Conservation (phyloP, 2,113 vertebrate species). For the Mastomys natalensis region DNA sequence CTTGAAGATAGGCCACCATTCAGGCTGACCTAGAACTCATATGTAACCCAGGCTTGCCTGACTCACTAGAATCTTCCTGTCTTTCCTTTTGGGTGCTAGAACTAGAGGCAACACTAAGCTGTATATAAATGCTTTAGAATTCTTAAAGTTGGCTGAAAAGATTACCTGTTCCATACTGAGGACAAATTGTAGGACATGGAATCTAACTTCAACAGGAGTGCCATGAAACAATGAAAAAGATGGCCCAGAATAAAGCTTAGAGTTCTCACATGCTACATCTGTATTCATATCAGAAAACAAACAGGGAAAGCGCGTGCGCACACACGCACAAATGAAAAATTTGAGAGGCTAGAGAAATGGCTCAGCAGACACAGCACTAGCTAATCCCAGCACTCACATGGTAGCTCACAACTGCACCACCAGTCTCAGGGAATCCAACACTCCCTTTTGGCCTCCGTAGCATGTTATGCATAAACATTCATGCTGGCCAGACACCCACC, state of each 20-base stretch:
- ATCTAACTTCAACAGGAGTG: not conserved
- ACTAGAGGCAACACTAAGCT: not conserved
- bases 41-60: not conserved
- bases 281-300: conserved; percentile 21
- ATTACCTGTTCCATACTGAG: not conserved
- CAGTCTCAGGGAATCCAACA: not conserved
- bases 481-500: not conserved
- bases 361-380: not conserved
- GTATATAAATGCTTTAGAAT: not conserved
- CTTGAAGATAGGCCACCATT: not conserved
- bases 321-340: not conserved
- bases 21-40: not conserved
- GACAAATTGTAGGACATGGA: conserved; percentile 14
- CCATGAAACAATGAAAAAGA: not conserved
- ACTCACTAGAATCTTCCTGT: not conserved
- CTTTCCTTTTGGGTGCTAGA: not conserved
- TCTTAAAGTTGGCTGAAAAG: conserved; percentile 31
- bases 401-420: not conserved
- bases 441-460: not conserved
- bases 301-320: not conserved
- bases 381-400: not conserved
- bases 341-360: not conserved
- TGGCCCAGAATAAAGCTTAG: not conserved
- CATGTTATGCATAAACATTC: not conserved
- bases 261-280: not conserved